Conservation (phyloP, 2,113 vertebrate species). For the Mugil cephalus region DNA sequence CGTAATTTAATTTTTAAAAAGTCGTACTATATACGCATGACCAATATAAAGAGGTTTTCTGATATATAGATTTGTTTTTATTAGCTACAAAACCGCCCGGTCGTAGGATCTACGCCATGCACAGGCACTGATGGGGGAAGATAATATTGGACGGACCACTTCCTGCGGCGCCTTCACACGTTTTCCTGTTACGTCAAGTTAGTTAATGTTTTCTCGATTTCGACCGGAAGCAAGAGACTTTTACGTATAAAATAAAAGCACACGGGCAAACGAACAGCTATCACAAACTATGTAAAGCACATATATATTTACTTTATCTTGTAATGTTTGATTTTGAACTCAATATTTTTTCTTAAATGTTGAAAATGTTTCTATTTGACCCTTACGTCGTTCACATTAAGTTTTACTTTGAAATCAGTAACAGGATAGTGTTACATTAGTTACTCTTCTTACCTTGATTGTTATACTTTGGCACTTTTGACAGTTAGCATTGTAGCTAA, state of each 20-base stretch:
- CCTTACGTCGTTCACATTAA: no score
- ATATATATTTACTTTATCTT: no score
- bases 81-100: fast-evolving
- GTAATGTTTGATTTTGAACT: no score
- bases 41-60: fast-evolving
- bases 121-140: constrained; percentile 44
- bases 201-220: fast-evolving
- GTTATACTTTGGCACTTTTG: constrained; percentile 13
- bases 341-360: no score
- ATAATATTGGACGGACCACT: constrained; percentile 68
- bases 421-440: neutral
- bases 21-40: fast-evolving
- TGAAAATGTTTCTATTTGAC: no score
- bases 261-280: no score
- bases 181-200: constrained; percentile 5
- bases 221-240: neutral
- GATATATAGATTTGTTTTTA: neutral
- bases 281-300: no score
- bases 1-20: neutral
- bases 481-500: constrained; percentile 55
- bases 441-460: fast-evolving
- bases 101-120: fast-evolving
- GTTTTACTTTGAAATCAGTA: constrained; percentile 31
- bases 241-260: neutral
- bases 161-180: neutral